phyloP scores from a whole-genome alignment of 1,140 invertebrate genomes.

The Leptopilina boulardi region DNA sequence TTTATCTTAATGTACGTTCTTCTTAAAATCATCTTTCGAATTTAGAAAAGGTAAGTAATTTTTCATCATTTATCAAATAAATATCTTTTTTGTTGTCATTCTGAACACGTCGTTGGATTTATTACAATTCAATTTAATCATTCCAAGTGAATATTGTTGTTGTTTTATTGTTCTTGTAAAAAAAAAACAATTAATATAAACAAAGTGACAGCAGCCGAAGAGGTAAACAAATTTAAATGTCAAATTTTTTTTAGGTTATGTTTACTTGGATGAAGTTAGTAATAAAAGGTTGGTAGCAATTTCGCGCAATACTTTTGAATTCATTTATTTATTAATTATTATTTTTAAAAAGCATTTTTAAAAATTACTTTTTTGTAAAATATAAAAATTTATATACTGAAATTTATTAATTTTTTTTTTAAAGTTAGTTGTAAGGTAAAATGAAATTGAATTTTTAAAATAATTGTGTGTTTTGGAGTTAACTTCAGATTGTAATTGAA shows the following conservation, averaged over 20 bases:
- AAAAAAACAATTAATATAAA: neutral
- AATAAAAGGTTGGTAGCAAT: neutral
- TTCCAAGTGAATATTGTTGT: neutral
- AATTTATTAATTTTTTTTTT: too few species aligned
- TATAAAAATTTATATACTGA: too few species aligned
- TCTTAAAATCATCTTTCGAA: conserved; percentile 33
- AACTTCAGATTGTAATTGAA: too few species aligned
- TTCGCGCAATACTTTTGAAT: neutral
- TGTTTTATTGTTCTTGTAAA: neutral
- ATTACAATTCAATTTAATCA: neutral
- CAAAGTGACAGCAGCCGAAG: neutral
- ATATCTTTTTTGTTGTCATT: neutral
- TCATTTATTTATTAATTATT: too few species aligned
- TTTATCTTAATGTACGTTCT: conserved; percentile 48
- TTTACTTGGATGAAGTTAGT: neutral
- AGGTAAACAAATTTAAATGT: too few species aligned
- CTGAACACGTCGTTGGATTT: neutral
- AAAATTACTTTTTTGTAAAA: too few species aligned
- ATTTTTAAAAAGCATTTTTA: too few species aligned
- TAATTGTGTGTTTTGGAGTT: too few species aligned
- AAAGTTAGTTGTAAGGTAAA: too few species aligned
- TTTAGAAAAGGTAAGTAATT: neutral
- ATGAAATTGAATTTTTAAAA: too few species aligned
- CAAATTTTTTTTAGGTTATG: neutral
- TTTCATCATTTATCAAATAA: neutral